Conservation (phyloP, 2,797 vertebrate genomes). For the Lutjanus argentimaculatus region DNA sequence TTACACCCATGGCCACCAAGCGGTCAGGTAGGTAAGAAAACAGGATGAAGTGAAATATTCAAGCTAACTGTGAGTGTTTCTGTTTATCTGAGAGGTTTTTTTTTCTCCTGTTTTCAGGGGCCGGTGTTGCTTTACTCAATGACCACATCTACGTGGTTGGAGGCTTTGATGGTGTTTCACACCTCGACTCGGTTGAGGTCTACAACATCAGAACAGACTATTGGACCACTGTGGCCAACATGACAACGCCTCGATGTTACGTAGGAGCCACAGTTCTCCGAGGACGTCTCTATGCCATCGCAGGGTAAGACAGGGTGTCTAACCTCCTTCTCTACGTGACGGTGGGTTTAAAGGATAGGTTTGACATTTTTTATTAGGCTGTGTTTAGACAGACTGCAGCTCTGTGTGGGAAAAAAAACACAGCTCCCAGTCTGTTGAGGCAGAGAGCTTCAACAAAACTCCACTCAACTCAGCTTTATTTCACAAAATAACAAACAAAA, state of each 20-base stretch:
- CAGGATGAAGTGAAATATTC: neutral
- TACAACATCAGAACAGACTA: constrained; percentile 98
- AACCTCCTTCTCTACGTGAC: neutral
- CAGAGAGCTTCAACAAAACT: neutral
- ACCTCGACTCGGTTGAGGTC: constrained; percentile 97
- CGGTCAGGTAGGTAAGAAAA: constrained; percentile 90
- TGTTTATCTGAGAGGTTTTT: constrained; percentile 19
- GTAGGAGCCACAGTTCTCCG: constrained; percentile 97
- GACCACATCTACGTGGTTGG: constrained; percentile 99
- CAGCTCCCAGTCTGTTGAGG: neutral
- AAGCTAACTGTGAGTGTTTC: too few relatives aligned
- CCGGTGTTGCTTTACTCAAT: constrained; percentile 96
- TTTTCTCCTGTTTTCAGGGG: constrained; percentile 83
- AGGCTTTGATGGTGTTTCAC: constrained; percentile 96
- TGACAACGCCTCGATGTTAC: constrained; percentile 98
- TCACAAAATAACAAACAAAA: too few relatives aligned
- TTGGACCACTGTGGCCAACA: constrained; percentile 96
- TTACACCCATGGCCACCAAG: constrained; percentile 98
- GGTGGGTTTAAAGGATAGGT: neutral
- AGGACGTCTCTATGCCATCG: constrained; percentile 97
- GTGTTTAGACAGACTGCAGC: too few relatives aligned
- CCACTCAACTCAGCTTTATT: too few relatives aligned
- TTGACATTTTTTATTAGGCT: too few relatives aligned
- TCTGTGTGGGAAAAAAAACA: too few relatives aligned
- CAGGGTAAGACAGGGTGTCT: constrained; percentile 88